phyloP scores from a whole-genome alignment of 2,888 invertebrate species.

The Hirtodrosophila confusa region DNA sequence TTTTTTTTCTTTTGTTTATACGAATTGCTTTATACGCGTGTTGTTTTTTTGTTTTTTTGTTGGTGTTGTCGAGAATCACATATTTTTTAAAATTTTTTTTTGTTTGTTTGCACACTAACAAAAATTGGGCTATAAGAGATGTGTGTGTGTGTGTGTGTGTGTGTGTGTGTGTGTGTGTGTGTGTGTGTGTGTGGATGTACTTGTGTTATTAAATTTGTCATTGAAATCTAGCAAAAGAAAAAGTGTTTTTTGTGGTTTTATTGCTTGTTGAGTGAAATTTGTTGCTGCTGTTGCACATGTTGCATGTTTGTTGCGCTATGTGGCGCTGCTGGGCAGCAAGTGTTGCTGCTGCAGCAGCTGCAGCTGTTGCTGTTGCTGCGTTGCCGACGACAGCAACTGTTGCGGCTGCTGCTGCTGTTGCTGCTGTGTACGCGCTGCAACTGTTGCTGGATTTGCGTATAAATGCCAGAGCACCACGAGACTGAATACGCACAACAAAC shows the following conservation, averaged over 20 bases:
- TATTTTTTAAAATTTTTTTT: conserved; percentile 18
- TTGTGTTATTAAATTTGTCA: not conserved
- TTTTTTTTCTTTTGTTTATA: conserved; percentile 38
- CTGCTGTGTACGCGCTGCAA: conserved; percentile 1
- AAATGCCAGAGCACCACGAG: conserved; percentile 82
- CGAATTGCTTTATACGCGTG: conserved; percentile 45
- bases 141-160: conserved; percentile 8
- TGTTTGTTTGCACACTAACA: conserved; percentile 31
- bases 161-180: conserved; percentile 1
- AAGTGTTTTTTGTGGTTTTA: conserved; percentile 2
- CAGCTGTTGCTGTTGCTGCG: not conserved
- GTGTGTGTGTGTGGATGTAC: not conserved
- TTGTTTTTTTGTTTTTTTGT: conserved; percentile 20
- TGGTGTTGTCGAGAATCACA: conserved; percentile 47
- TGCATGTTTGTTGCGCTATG: conserved; percentile 54
- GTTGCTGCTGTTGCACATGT: conserved; percentile 18
- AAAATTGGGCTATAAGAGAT: conserved; percentile 30
- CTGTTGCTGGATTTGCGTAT: conserved; percentile 66
- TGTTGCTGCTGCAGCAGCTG: conserved; percentile 14
- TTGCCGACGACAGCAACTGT: not conserved
- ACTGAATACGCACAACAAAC: conserved; percentile 84
- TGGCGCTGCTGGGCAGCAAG: conserved; percentile 41
- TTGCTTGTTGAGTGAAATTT: not conserved
- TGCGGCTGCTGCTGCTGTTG: conserved; percentile 24
- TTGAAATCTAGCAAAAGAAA: not conserved